Percentiles rank a stretch among this genome's conserved stretches.
These are phyloP conservation scores for Mirza zaza DNA, from an alignment of 2,113 vertebrate species.

Conservation along the genomic window DNA sequence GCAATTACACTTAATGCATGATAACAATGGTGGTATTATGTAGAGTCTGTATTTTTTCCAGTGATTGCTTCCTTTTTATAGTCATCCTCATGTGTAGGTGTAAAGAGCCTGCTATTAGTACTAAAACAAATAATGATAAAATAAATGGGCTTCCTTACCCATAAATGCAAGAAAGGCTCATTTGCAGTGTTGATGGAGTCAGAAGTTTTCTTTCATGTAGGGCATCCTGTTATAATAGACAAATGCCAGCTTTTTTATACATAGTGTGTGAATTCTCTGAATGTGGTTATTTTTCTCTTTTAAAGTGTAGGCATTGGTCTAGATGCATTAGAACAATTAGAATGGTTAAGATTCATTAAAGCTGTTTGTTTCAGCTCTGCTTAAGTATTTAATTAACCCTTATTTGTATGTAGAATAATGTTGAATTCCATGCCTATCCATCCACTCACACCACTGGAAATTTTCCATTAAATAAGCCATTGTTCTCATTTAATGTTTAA, in stretches of 20 bases:
- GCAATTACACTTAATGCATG: slow-evolving; percentile 38
- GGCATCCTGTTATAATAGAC: background rate
- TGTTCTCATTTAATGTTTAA: slow-evolving; percentile 22
- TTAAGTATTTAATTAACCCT: background rate
- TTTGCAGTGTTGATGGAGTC: slow-evolving; percentile 9
- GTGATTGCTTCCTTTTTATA: background rate
- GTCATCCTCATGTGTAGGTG: background rate
- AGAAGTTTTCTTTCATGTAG: background rate
- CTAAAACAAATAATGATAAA: slow-evolving; percentile 57
- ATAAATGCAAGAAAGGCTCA: background rate
- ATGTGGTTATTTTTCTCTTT: slow-evolving; percentile 24
- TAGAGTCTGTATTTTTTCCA: background rate
- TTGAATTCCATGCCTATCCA: background rate
- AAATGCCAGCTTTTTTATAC: background rate
- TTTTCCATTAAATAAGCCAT: background rate
- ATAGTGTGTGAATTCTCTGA: background rate
- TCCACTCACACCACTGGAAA: background rate
- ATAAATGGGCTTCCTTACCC: background rate
- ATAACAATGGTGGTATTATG: background rate
- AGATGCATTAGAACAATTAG: background rate
- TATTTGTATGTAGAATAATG: background rate
- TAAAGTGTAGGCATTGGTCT: background rate
- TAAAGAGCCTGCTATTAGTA: slow-evolving; percentile 10
- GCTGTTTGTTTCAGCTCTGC: background rate
- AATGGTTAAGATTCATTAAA: background rate